Evolutionary conservation across 2,888 invertebrate genomes (phyloP).

Genomic region (Heteromurus nitidus): DNA sequence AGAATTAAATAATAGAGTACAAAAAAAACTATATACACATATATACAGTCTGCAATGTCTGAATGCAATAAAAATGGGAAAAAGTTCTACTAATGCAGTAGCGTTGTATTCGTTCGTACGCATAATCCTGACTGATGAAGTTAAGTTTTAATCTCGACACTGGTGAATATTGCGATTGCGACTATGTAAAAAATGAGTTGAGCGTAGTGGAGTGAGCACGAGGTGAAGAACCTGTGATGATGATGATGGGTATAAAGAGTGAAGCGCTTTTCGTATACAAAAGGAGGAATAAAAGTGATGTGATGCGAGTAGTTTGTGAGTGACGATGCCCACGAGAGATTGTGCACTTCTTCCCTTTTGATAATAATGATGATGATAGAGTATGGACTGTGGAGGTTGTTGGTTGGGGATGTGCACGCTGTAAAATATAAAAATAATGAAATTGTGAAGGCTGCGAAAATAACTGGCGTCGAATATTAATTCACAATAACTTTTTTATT

Average conservation of each 20-base stretch:
- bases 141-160: slow-evolving; percentile 42
- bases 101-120: background rate
- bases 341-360: background rate
- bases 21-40: no score
- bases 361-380: slow-evolving; percentile 18
- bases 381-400: no score
- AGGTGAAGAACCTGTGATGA: slow-evolving; percentile 60
- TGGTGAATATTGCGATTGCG: slow-evolving; percentile 41
- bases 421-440: no score
- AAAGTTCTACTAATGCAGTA: background rate
- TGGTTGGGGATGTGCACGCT: no score
- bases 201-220: slow-evolving; percentile 21
- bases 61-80: no score
- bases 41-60: no score
- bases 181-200: background rate
- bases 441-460: no score
- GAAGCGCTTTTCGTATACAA: no score
- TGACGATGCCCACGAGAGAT: slow-evolving; percentile 19
- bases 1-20: slow-evolving; percentile 40
- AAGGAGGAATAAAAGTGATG: background rate
- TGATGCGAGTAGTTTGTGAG: background rate
- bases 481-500: no score
- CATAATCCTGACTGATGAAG: background rate
- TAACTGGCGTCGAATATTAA: no score
- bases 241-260: no score